Base-by-base conservation (phyloP, 2,888 invertebrate genomes). In the Volucella inanis region DNA sequence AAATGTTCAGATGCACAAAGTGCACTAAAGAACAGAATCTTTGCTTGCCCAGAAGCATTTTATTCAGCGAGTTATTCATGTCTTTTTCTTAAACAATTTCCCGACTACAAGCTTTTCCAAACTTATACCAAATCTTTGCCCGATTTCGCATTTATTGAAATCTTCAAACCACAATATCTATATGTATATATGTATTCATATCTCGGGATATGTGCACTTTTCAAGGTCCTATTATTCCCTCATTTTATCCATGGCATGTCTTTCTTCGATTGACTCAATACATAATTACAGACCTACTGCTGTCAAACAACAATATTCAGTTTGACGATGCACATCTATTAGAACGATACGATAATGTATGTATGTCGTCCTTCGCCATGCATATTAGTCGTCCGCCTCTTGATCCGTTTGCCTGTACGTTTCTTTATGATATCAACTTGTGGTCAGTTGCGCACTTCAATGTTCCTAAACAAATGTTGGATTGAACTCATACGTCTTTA, bases 291-390 rank as follows among this genome's bases (percentile, higher is more conserved):
- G 81, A 52, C 76, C 45, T 31, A 31, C 31, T 14, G 72, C 77
- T 81, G 85, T 80, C 81, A 81, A 82, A 78, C 15, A 43, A 50
- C 43, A 82, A 82, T 78, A 86, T 74, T 78, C 86, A 86, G 70
- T 78, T 82, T 86, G 81, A 80, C 74, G 86, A 72, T 82, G 86
- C 86, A 82, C 82, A 78, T 86, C 82, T 70, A 78, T 85, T 81
- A 85, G 76, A 49, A 68, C 65, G 65, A 72, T 55, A 68, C 61
- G 61, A 72, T 76, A 72, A 77, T 77, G 70, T 57, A 47, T 82
- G 68, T 70, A 64, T 64, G 47, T 49, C 10, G 52, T 71, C 55
- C 18, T 47, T 54, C 43, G 59, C 49, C 31, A 31, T 31, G 31
- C 31, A 31, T 6, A 31, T 31, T 31, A 43, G 54, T 43, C 31